phyloP scores from a whole-genome alignment of 2,888 invertebrate species.

The Lepidonotus clava region DNA sequence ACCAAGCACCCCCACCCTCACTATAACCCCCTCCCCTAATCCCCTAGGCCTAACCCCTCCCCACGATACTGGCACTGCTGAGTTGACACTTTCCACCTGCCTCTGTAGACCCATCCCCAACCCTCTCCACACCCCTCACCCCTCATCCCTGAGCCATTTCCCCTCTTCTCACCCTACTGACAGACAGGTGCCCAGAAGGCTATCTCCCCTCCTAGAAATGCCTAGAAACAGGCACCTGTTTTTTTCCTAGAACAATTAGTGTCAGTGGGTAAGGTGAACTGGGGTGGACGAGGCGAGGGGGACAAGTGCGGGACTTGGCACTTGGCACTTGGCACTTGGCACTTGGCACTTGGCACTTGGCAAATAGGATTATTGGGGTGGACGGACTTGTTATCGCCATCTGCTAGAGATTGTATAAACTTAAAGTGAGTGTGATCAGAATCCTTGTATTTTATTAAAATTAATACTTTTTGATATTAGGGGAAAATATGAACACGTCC shows the following conservation, averaged over 20 bases:
- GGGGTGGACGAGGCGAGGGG: not conserved
- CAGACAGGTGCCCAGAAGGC: conserved; percentile 36
- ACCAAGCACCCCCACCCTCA: too few species aligned
- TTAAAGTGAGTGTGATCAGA: too few species aligned
- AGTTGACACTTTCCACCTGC: not conserved
- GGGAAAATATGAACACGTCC: too few species aligned
- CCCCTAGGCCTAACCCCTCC: not conserved
- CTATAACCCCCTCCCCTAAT: too few species aligned
- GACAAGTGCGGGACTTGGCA: conserved; percentile 29
- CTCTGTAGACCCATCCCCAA: not conserved
- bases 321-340: conserved; percentile 22
- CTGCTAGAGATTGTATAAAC: too few species aligned
- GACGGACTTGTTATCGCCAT: not conserved
- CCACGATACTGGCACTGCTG: not conserved
- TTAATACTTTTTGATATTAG: too few species aligned
- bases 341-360: conserved; percentile 25
- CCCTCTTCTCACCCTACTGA: not conserved
- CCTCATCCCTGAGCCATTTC: not conserved
- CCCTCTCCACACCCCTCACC: not conserved
- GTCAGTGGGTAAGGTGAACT: conserved; percentile 9
- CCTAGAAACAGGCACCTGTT: conserved; percentile 40
- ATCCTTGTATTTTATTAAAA: too few species aligned
- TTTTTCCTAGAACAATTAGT: conserved; percentile 20
- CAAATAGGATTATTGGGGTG: conserved; percentile 30
- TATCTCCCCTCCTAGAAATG: conserved; percentile 8